These are phyloP conservation scores for Phoxinus dragarum DNA, from an alignment of 2,797 vertebrate species.

Conservation along the genomic window DNA sequence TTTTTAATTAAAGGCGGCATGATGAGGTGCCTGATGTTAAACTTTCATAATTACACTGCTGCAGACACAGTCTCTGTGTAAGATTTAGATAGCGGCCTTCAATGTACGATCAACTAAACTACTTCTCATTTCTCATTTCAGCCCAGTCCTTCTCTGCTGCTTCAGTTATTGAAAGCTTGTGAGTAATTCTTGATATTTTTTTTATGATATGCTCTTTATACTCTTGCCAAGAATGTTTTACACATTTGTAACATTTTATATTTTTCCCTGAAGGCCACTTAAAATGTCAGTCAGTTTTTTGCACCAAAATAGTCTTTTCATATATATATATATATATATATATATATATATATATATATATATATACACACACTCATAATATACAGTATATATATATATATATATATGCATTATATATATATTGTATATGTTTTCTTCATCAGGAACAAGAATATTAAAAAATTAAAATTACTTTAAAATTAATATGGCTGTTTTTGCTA, in stretches of 20 bases:
- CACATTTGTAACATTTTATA: neutral
- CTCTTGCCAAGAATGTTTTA: neutral
- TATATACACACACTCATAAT: too few relatives aligned
- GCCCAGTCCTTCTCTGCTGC: neutral
- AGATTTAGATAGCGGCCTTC: conserved; percentile 38
- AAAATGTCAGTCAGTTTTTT: too few relatives aligned
- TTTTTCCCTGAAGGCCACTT: neutral
- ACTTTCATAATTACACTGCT: conserved; percentile 59
- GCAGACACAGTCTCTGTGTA: conserved; percentile 10
- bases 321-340: too few relatives aligned
- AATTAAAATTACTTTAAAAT: neutral
- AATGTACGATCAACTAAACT: conserved; percentile 3
- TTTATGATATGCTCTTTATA: neutral
- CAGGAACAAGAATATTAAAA: neutral
- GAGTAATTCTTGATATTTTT: neutral
- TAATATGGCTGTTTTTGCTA: neutral
- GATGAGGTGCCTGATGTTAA: conserved; percentile 48
- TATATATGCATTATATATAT: too few relatives aligned
- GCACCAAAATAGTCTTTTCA: too few relatives aligned
- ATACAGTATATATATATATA: too few relatives aligned
- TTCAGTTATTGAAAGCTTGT: neutral
- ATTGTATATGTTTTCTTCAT: neutral
- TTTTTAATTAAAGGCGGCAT: conserved; percentile 64
- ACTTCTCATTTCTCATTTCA: neutral
- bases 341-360: too few relatives aligned